Base-by-base conservation (phyloP, 2,888 invertebrate genomes). In the Octonoba sinensis region DNA sequence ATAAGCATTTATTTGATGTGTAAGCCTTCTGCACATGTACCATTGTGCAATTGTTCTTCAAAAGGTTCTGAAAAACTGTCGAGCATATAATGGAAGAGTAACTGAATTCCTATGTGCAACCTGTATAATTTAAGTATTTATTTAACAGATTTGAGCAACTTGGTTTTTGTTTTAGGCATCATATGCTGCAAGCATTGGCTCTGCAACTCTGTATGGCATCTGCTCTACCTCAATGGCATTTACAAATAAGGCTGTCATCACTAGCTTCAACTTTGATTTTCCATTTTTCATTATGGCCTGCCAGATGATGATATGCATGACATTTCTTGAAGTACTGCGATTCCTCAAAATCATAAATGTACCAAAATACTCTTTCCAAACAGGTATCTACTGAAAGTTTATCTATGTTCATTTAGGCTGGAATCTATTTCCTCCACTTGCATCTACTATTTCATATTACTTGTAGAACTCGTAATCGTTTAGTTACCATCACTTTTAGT, bases 201-300 rank as follows among this genome's bases (percentile, higher is more conserved):
- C 88, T 20, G 89, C 89, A 0, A 56, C 88, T 3, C 86, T 89
- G 54, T 89, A 90, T 85, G 89, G 89, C 16, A 69, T 86, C 4
- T 88, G 88, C 81, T 89, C 89, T 0, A 87, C 88, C 1, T 87
- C 88, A 6, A 89, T 89, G 86, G 89, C 89, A 8, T 88, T 90
- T 85, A 85, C 89, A 51, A 89, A 89, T 86, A 90, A 90, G 84
- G 85, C 87, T 18, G 85, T 89, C 59, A 86, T 90, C 86, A 87
- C 87, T 24, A 85, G 86, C 4, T 88, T 88, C 84, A 86, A 88
- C 62, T 90, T 90, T 87, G 88, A 90, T 85, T 90, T 87, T 85
- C 90, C 91, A 3, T 89, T 90, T 56, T 88, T 89, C 60, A 89
- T 91, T 77, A 88, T 91, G 86, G 87, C 89, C 54, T 86, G 88